A percentile compares a stretch with the other conserved stretches of the same genome.
phyloP scores from a whole-genome alignment of 1,140 invertebrate genomes.

The Trichomalopsis sarcophagae region DNA sequence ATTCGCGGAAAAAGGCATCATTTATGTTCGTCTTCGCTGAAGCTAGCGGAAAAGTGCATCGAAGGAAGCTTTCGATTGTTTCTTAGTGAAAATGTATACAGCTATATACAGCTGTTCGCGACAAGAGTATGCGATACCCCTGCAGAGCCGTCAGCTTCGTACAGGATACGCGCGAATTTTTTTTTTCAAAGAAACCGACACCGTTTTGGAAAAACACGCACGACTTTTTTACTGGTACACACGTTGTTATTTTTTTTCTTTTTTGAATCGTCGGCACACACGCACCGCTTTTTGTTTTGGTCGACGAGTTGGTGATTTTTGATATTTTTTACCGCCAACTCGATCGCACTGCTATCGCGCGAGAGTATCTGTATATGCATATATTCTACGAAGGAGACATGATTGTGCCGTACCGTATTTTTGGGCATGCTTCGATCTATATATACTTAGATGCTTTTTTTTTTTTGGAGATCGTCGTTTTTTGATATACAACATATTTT shows the following conservation, averaged over 20 bases:
- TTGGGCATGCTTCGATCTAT: slow-evolving; percentile 71
- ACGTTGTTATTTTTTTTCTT: neutral
- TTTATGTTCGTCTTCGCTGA: neutral
- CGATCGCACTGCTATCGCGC: neutral
- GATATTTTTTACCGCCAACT: slow-evolving; percentile 44
- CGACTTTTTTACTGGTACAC: no score
- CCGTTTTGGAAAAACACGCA: no score
- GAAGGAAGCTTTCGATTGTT: neutral
- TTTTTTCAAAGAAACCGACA: no score
- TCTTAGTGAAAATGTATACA: neutral
- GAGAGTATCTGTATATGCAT: slow-evolving; percentile 55
- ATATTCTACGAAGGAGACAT: slow-evolving; percentile 43
- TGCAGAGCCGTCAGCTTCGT: neutral
- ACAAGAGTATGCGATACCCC: neutral
- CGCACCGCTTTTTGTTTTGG: slow-evolving; percentile 24
- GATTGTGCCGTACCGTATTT: slow-evolving; percentile 72
- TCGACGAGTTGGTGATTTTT: slow-evolving; percentile 38
- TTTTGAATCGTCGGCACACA: neutral
- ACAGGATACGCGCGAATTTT: neutral
- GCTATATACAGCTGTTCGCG: neutral
- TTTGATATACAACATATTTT: slow-evolving; percentile 18
- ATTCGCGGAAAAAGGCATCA: neutral
- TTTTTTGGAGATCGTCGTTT: slow-evolving; percentile 55
- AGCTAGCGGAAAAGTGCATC: neutral
- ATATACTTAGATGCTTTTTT: slow-evolving; percentile 70